Base-by-base conservation (phyloP, 2,888 invertebrate genomes). In the Spialia ferax region DNA sequence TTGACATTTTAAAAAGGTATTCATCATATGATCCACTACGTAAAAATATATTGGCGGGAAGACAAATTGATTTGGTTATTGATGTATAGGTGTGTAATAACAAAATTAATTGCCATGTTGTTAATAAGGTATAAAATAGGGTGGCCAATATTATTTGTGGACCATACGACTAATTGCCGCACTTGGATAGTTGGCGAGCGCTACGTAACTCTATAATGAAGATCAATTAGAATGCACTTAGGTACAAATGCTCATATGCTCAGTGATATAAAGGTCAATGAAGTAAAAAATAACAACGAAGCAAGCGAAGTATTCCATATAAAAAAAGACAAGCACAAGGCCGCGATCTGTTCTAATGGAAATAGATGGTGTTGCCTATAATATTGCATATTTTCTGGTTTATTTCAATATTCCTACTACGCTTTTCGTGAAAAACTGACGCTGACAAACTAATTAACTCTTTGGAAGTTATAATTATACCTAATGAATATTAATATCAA, bases 141-240 rank as follows among this genome's bases (percentile, higher is more conserved):
- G 52, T 68, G 45, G 26, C 71, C 5, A 3, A 63, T 50, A 62
- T 70, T 64, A 63, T 69, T 72, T 62, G 60, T 20, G 55, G 50
- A 69, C 69, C 62, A 64, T 62, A 50, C 22, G 20, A 50, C 48
- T 70, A 50, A 50, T 50, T 42, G 54, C 35, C 62, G 52, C 22
- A 56, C 45, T 64, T 45, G 29, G 42, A 69, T 55, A 69, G 65
- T 73, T 73, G 71, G 72, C 71, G 63, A 70, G 63, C 20, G 20
- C 22, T 50, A 22, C 11, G 1, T 50, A 10, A 50, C 20, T 50
- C 22, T 50, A 35, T 54, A 62, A 59, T 62, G 56, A 50, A 50
- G 48, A 50, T 50, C 13, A 22, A 50, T 50, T 50, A 50, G 11
- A 50, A 50, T 50, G 3, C 48, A 50, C 22, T 13, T 5, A 50